Percentiles rank a stretch among this genome's conserved stretches.
Conservation (phyloP, 2,113 vertebrate genomes). For the Eonycteris spelaea region DNA sequence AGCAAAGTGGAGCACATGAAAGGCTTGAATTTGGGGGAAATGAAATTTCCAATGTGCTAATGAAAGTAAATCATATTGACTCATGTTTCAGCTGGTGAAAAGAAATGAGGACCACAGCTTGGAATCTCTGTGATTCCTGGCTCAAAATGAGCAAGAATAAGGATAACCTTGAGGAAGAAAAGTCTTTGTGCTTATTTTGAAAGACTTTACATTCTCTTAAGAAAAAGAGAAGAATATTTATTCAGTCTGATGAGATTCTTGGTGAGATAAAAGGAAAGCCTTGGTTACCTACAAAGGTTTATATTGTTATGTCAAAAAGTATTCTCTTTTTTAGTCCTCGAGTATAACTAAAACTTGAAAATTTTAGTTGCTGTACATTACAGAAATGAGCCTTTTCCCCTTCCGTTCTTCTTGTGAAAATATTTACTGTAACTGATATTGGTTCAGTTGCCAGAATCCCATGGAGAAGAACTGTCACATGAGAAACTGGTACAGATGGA, state of each 20-base stretch:
- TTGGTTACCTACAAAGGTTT: neutral
- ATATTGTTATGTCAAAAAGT: neutral
- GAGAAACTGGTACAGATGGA: conserved; percentile 63
- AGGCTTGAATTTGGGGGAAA: neutral
- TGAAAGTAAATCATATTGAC: neutral
- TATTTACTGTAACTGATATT: neutral
- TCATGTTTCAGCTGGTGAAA: neutral
- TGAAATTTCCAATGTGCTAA: neutral
- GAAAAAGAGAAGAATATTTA: neutral
- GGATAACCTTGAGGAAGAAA: neutral
- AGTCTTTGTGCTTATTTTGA: neutral
- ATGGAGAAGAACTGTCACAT: conserved; percentile 48
- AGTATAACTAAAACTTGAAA: neutral
- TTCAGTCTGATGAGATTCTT: neutral
- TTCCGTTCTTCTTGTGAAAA: neutral
- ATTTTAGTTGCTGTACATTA: neutral
- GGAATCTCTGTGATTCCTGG: neutral
- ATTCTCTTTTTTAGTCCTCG: neutral
- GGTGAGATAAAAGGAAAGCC: neutral
- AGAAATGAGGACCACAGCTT: neutral
- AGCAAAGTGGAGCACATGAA: neutral
- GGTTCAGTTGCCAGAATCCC: conserved; percentile 34
- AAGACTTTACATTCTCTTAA: neutral
- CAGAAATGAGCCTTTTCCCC: neutral
- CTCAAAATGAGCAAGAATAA: neutral